Conservation (phyloP, 2,113 vertebrate species). For the Macheiramphus alcinus region DNA sequence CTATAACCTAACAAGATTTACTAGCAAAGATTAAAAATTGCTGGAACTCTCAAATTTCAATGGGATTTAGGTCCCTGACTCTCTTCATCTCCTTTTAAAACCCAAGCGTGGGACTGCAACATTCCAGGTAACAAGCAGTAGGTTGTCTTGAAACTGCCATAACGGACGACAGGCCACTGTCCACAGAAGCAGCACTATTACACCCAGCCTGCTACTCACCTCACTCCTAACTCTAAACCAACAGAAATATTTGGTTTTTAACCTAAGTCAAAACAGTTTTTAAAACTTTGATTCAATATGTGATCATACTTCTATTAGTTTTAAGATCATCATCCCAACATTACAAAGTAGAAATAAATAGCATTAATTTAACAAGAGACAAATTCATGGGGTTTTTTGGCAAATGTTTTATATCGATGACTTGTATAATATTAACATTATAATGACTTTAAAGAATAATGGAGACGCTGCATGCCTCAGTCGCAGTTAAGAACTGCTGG, state of each 20-base stretch:
- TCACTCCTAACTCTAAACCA: neutral
- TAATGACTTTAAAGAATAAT: neutral
- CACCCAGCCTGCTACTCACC: neutral
- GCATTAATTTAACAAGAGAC: neutral
- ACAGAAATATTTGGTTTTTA: neutral
- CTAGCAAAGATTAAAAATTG: neutral
- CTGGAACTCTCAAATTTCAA: neutral
- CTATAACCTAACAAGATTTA: neutral
- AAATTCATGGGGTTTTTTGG: accelerated
- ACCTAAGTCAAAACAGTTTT: neutral
- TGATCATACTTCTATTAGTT: neutral
- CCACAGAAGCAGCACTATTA: neutral
- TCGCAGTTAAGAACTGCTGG: neutral
- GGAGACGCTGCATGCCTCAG: neutral
- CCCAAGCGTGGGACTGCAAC: neutral
- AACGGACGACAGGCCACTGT: neutral
- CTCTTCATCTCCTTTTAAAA: neutral
- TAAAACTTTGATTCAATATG: neutral
- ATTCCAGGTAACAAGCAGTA: accelerated
- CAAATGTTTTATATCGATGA: neutral
- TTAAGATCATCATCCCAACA: neutral
- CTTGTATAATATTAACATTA: neutral
- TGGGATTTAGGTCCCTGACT: neutral
- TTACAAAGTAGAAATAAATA: neutral
- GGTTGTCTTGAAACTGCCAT: neutral